phyloP scores from a whole-genome alignment of 2,797 vertebrate genomes.

The Babyrousa celebensis region DNA sequence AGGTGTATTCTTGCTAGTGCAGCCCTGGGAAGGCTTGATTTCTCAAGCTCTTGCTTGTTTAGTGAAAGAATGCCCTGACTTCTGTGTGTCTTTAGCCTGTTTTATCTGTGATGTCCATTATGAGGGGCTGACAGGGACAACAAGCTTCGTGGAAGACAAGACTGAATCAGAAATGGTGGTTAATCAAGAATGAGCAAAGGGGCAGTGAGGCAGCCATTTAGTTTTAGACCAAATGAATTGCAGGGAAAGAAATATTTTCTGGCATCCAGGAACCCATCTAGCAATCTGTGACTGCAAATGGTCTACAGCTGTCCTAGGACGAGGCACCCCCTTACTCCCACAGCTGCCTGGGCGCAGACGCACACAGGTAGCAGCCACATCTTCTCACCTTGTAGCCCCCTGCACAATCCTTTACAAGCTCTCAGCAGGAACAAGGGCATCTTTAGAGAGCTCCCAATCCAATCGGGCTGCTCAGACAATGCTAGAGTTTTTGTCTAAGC shows the following conservation, averaged over 20 bases:
- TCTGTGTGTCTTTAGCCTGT: constrained; percentile 82
- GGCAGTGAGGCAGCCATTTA: constrained; percentile 78
- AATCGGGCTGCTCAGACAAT: constrained; percentile 16
- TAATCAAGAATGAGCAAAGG: constrained; percentile 81
- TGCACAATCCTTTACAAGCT: constrained; percentile 78
- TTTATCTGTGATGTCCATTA: constrained; percentile 82
- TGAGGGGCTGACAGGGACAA: constrained; percentile 71
- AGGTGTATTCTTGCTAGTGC: constrained; percentile 77
- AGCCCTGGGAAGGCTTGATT: constrained; percentile 69
- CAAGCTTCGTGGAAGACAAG: constrained; percentile 84
- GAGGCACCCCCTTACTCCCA: constrained; percentile 68
- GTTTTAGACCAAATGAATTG: constrained; percentile 72
- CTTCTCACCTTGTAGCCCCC: constrained; percentile 85
- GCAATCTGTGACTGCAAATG: constrained; percentile 83
- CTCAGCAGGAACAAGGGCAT: constrained; percentile 74
- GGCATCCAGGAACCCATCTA: constrained; percentile 60
- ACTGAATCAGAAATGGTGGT: constrained; percentile 80
- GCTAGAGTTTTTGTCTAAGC: constrained; percentile 47
- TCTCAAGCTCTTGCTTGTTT: constrained; percentile 67
- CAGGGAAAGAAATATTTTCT: constrained; percentile 64
- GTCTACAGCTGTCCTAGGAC: constrained; percentile 85
- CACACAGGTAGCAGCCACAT: constrained; percentile 87
- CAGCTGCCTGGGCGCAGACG: constrained; percentile 87
- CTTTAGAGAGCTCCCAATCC: constrained; percentile 67
- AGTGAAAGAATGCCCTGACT: constrained; percentile 86